phyloP scores from a whole-genome alignment of 2,888 invertebrate species.

The Margaritifera margaritifera region DNA sequence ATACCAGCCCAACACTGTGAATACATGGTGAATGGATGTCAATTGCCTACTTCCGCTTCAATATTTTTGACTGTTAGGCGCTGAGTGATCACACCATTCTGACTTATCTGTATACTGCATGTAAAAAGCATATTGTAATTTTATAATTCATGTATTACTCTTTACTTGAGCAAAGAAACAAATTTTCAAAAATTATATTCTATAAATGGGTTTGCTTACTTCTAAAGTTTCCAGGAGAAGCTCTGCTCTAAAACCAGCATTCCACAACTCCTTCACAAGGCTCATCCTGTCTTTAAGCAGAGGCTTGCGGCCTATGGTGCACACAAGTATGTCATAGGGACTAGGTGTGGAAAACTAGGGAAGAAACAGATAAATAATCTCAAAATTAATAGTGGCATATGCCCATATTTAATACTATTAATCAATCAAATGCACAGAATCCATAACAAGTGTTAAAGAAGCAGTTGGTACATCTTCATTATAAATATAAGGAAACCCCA shows the following conservation, averaged over 20 bases:
- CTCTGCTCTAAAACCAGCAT: conserved; percentile 80
- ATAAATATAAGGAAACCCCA: too few relatives aligned
- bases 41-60: too few relatives aligned
- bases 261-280: conserved; percentile 81
- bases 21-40: too few relatives aligned
- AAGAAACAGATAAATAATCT: background rate
- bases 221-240: conserved; percentile 77
- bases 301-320: conserved; percentile 78
- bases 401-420: background rate
- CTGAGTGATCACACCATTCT: too few relatives aligned
- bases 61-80: too few relatives aligned
- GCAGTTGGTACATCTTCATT: too few relatives aligned
- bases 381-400: background rate
- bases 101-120: too few relatives aligned
- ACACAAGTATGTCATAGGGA: conserved; percentile 79
- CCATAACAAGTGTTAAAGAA: background rate
- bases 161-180: too few relatives aligned
- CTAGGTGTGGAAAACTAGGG: conserved; percentile 43
- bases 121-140: too few relatives aligned
- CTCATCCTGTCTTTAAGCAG: conserved; percentile 76
- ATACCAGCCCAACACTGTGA: too few relatives aligned
- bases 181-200: too few relatives aligned
- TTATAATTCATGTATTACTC: too few relatives aligned
- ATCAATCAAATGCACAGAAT: background rate
- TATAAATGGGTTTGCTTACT: conserved; percentile 51